A percentile compares a stretch with the other conserved stretches of the same genome.
Evolutionary conservation across 2,888 invertebrate genomes (phyloP).

Genomic region (Acanthosepion pharaonis): DNA sequence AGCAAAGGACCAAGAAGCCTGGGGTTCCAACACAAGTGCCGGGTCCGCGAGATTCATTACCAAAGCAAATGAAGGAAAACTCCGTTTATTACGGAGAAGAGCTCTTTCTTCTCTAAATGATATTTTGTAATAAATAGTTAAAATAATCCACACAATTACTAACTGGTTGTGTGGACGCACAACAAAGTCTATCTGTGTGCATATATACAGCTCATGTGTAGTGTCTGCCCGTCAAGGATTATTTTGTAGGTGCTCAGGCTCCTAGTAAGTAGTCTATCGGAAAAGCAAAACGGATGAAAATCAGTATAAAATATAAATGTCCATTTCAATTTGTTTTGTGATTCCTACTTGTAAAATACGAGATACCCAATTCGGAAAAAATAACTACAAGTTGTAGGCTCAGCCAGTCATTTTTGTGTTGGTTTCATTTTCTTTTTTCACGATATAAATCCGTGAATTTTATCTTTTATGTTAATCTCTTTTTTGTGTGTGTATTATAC

Average conservation of each 20-base stretch:
- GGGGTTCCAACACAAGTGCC: slow-evolving; percentile 18
- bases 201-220: background rate
- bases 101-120: background rate
- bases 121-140: background rate
- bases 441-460: background rate
- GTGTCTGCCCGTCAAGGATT: background rate
- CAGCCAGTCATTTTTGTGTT: background rate
- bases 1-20: background rate
- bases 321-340: background rate
- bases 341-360: background rate
- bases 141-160: background rate
- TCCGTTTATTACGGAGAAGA: background rate
- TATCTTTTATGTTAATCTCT: background rate
- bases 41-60: background rate
- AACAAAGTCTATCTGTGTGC: background rate
- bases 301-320: background rate
- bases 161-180: background rate
- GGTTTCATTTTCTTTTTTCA: background rate
- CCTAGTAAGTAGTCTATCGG: background rate
- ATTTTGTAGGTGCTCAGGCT: background rate
- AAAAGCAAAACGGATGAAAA: background rate
- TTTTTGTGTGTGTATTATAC: background rate
- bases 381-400: background rate
- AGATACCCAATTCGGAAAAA: background rate
- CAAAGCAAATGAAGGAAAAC: background rate